Conservation (phyloP, 1,140 invertebrate genomes). For the Drosophila nebulosa region DNA sequence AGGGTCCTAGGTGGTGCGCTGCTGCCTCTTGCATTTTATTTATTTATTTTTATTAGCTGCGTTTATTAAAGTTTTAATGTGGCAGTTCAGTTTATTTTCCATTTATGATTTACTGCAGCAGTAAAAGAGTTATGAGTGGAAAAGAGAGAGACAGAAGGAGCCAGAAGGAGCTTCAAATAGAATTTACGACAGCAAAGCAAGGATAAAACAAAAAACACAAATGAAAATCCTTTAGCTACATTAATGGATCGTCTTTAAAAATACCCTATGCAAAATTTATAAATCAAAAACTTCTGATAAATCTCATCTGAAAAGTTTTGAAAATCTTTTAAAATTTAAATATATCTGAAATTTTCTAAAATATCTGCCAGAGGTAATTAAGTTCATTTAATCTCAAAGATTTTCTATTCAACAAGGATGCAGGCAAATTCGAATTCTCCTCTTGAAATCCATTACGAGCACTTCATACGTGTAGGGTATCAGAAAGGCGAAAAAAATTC, state of each 20-base stretch:
- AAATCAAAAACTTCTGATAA: too few species aligned
- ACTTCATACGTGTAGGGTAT: neutral
- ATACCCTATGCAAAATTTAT: neutral
- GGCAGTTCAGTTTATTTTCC: slow-evolving; percentile 26
- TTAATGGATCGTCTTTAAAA: neutral
- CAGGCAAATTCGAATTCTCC: too few species aligned
- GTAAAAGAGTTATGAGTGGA: slow-evolving; percentile 50
- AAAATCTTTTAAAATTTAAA: too few species aligned
- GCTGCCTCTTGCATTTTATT: slow-evolving; percentile 40
- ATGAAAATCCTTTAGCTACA: neutral
- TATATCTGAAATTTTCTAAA: too few species aligned
- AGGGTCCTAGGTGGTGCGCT: slow-evolving; percentile 38
- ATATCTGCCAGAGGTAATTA: too few species aligned
- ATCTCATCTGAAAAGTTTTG: too few species aligned
- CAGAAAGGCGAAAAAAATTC: neutral
- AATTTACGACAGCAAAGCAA: slow-evolving; percentile 56
- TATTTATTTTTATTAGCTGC: slow-evolving; percentile 60
- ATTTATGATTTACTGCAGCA: slow-evolving; percentile 69
- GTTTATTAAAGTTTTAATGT: slow-evolving; percentile 68
- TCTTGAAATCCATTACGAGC: too few species aligned
- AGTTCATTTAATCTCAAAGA: too few species aligned
- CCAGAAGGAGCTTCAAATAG: slow-evolving; percentile 21
- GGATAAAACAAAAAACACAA: neutral
- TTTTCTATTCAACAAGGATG: too few species aligned
- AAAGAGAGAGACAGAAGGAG: too few species aligned